Evolutionary conservation across 1,140 invertebrate species (phyloP).

Genomic region (Dendrolimus punctatus): DNA sequence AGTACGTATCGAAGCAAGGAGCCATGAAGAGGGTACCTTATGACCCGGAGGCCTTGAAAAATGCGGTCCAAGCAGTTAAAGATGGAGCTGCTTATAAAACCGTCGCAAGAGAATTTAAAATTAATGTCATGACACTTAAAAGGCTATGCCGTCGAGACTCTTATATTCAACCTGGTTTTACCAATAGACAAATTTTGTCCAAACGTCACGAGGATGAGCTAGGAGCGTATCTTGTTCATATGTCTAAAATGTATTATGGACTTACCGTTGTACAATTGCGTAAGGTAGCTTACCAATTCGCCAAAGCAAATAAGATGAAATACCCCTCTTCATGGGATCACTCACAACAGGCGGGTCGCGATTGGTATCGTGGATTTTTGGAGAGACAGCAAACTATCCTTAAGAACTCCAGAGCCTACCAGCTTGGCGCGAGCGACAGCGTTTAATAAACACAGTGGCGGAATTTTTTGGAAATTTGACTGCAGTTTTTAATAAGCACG

Average conservation of each 20-base stretch:
- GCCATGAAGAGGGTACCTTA: no score
- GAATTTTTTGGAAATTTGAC: slow-evolving; percentile 9
- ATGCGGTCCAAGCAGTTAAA: no score
- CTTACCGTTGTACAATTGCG: slow-evolving; percentile 22
- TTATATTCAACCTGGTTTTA: no score
- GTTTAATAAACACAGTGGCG: slow-evolving; percentile 12
- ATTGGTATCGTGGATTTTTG: slow-evolving; percentile 26
- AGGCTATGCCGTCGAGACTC: no score
- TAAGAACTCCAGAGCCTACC: slow-evolving; percentile 36
- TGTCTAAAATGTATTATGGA: slow-evolving; percentile 43
- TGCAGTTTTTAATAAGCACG: slow-evolving; percentile 3
- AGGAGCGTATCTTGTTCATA: no score
- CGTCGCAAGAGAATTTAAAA: no score
- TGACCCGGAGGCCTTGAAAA: no score
- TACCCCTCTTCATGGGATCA: slow-evolving; percentile 24
- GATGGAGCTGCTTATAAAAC: no score
- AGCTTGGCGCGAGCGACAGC: slow-evolving; percentile 8
- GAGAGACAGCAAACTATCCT: slow-evolving; percentile 33
- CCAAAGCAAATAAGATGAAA: slow-evolving; percentile 22
- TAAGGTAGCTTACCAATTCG: slow-evolving; percentile 44
- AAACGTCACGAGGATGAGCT: no score
- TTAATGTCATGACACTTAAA: no score
- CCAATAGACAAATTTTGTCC: no score
- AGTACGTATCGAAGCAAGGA: no score
- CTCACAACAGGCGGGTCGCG: slow-evolving; percentile 20